Evolutionary conservation across 35 echinoderm and acorn worm genomes (phyloP).

Genomic region (Ophiothrix spiculata): DNA sequence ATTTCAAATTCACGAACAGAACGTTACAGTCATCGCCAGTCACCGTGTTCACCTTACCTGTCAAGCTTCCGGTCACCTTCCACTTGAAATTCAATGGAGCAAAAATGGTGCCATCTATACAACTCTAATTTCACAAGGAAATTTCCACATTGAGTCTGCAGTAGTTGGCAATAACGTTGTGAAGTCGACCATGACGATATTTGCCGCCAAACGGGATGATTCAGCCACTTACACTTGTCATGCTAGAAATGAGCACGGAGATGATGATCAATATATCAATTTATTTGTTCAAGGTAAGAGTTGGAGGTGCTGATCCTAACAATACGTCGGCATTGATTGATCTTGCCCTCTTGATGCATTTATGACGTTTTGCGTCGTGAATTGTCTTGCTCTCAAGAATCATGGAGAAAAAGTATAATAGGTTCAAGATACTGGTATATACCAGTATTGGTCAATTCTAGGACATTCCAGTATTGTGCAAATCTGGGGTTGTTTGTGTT

Average conservation of each 20-base stretch:
- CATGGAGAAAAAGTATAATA: no score
- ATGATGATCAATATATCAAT: slow-evolving; percentile 56
- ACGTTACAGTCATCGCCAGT: slow-evolving; percentile 48
- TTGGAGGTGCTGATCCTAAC: no score
- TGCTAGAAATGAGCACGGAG: slow-evolving; percentile 73
- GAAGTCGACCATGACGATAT: slow-evolving; percentile 62
- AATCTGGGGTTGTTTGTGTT: no score
- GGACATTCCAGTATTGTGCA: no score
- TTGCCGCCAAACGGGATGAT: slow-evolving; percentile 59
- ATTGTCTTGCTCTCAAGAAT: no score
- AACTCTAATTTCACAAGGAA: slow-evolving; percentile 20
- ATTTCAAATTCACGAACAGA: slow-evolving; percentile 65
- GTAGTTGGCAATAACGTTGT: slow-evolving; percentile 8
- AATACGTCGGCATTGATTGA: no score
- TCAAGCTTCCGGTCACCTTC: slow-evolving; percentile 56
- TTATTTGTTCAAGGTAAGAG: slow-evolving; percentile 89
- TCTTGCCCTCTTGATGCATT: no score
- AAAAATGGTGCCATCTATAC: slow-evolving; percentile 74
- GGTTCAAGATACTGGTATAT: no score
- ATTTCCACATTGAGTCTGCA: slow-evolving; percentile 55
- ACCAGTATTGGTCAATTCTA: no score
- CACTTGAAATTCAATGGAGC: slow-evolving; percentile 67
- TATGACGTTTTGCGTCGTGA: no score
- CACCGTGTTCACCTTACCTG: slow-evolving; percentile 51
- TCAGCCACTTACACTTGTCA: slow-evolving; percentile 81